Evolutionary conservation across 2,888 invertebrate species (phyloP), one percentile per base, ranked within the genome.

Genomic region (Axea sp.): DNA sequence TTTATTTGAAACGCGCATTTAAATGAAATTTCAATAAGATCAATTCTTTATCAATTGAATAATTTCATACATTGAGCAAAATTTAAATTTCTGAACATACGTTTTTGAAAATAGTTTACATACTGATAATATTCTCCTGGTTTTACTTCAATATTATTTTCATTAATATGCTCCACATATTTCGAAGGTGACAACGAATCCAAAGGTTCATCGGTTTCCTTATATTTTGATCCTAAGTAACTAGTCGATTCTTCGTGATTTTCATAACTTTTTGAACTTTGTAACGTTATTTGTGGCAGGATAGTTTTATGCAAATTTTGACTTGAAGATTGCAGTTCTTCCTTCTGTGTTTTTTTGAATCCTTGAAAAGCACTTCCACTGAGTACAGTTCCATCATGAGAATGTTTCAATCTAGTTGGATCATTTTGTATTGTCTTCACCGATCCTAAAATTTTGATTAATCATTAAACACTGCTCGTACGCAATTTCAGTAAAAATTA

Each of bases 61-160:
- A n/a, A n/a, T n/a, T n/a, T n/a, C n/a, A n/a, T n/a, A n/a, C n/a
- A n/a, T n/a, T n/a, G n/a, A n/a, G n/a, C n/a, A n/a, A n/a, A n/a
- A n/a, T n/a, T n/a, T n/a, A n/a, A n/a, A n/a, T n/a, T n/a, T n/a
- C n/a, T n/a, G n/a, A n/a, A n/a, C n/a, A n/a, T n/a, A n/a, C n/a
- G n/a, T n/a, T n/a, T n/a, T n/a, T n/a, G n/a, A n/a, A 8, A 28
- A 28, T 9, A 28, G 8, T 12, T 12, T 35, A 60, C 51, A 43
- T 31, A 87, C 86, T 81, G 81, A 67, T 82, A 84, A 73, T 87
- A 86, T 47, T 87, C 84, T 1, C 81, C 85, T 0, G 84, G 78
- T 35, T 82, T 86, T 0, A 83, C 83, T 75, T 87, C 88, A 53
- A 87, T 87, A 47, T 87, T 86, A 41, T 87, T 87, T 8, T 81